Evolutionary conservation across 2,888 invertebrate genomes (phyloP).

Genomic region (Rhamnusium bicolor): DNA sequence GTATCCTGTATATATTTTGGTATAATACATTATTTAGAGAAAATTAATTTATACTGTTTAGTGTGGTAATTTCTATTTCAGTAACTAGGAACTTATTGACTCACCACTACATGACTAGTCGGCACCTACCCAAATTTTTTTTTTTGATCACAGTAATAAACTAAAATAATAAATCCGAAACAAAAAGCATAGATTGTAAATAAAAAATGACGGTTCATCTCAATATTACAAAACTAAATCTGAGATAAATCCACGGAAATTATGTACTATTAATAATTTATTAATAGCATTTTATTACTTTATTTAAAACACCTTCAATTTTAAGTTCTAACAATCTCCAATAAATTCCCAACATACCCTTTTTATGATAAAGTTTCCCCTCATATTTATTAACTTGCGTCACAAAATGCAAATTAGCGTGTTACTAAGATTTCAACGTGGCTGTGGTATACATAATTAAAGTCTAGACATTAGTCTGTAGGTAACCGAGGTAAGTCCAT

Average conservation of each 20-base stretch:
- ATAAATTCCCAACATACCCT: not conserved
- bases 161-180: too few relatives aligned
- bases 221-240: not conserved
- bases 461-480: conserved; percentile 18
- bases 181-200: too few relatives aligned
- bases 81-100: too few relatives aligned
- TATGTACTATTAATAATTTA: not conserved
- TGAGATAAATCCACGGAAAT: not conserved
- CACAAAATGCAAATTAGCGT: not conserved
- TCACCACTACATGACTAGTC: too few relatives aligned
- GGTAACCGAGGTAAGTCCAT: conserved; percentile 11
- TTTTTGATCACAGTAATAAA: too few relatives aligned
- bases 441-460: not conserved
- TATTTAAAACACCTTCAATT: not conserved
- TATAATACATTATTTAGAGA: too few relatives aligned
- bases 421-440: not conserved
- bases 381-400: not conserved
- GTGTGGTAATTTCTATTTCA: too few relatives aligned
- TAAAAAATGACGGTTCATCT: too few relatives aligned
- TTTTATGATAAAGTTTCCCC: not conserved
- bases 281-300: not conserved
- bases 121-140: too few relatives aligned
- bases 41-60: too few relatives aligned
- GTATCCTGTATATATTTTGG: too few relatives aligned
- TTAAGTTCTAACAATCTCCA: not conserved